Conservation (phyloP, 2,888 invertebrate genomes). For the Frankliniella intonsa region DNA sequence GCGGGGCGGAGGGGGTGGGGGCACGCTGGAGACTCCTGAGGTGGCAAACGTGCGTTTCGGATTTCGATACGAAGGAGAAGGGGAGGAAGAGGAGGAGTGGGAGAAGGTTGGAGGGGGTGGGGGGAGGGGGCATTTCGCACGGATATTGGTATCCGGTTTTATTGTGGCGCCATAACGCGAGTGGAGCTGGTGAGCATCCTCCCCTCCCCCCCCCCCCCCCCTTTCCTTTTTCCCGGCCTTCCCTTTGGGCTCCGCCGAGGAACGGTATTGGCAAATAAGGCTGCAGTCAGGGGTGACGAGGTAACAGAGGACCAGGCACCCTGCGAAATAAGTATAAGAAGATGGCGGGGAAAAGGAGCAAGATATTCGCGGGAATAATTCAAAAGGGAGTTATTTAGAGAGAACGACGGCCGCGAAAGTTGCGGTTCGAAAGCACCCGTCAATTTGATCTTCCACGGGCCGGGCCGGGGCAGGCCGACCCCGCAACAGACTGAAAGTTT, state of each 20-base stretch:
- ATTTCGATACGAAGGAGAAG: background rate
- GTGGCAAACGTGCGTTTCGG: constrained; percentile 1
- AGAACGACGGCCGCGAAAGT: no score
- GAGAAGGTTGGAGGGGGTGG: background rate
- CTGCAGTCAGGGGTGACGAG: no score
- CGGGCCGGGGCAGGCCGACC: no score
- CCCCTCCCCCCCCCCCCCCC: background rate
- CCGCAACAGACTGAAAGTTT: no score
- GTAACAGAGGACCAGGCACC: no score
- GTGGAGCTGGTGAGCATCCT: background rate
- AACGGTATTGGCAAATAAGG: no score
- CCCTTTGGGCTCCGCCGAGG: background rate
- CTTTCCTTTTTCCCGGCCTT: background rate
- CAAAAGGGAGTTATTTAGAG: no score
- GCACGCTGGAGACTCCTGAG: background rate
- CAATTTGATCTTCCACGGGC: no score
- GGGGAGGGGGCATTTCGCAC: background rate
- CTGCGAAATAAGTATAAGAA: no score
- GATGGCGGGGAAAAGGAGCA: no score
- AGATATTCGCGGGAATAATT: no score
- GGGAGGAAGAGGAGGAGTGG: background rate
- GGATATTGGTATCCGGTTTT: constrained; percentile 20
- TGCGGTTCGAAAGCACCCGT: no score
- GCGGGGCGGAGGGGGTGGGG: background rate
- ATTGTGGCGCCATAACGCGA: background rate